Conservation (phyloP, 2,113 vertebrate genomes). For the Diadophis punctatus region DNA sequence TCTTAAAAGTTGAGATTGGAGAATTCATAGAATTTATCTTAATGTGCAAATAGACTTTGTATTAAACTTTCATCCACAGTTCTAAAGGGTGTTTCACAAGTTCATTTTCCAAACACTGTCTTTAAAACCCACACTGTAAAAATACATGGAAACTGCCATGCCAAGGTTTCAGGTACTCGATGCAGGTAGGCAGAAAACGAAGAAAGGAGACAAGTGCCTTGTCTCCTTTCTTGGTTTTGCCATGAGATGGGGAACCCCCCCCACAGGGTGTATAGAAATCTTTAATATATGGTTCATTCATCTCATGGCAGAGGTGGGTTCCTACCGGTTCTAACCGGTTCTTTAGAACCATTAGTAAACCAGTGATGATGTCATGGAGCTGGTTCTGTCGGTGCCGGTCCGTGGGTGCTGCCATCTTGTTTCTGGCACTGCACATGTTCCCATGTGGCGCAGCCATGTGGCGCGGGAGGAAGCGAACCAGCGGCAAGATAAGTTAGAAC, state of each 20-base stretch:
- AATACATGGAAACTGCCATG: background rate
- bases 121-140: background rate
- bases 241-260: background rate
- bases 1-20: background rate
- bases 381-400: too few species aligned
- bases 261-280: background rate
- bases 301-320: background rate
- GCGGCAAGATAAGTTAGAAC: too few species aligned
- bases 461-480: too few species aligned
- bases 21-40: background rate
- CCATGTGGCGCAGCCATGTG: too few species aligned
- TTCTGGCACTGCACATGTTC: too few species aligned
- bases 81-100: background rate
- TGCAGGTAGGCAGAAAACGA: background rate
- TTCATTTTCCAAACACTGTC: background rate
- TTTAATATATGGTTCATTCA: background rate
- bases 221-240: background rate
- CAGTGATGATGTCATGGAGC: too few species aligned
- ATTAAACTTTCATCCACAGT: background rate
- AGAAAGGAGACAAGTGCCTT: background rate
- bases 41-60: background rate
- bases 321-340: too few species aligned
- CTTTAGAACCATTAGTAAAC: too few species aligned
- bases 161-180: background rate
- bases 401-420: too few species aligned